Conservation (phyloP, 2,888 invertebrate genomes). For the Hemaris fuciformis region DNA sequence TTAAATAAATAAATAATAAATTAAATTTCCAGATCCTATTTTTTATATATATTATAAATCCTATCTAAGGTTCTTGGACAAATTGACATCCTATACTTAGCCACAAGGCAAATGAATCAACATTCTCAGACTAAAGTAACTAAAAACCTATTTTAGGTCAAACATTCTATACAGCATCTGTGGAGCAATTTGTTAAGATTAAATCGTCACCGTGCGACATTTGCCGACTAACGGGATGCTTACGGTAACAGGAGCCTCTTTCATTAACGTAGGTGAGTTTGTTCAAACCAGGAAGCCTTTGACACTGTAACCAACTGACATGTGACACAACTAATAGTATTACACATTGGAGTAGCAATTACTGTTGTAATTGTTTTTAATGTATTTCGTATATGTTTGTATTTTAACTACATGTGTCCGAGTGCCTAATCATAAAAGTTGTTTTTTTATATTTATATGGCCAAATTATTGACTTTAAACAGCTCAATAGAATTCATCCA, state of each 20-base stretch:
- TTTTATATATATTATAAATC: too few relatives aligned
- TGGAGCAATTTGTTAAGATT: conserved; percentile 7
- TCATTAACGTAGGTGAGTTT: neutral
- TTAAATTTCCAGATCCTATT: too few relatives aligned
- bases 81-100: too few relatives aligned
- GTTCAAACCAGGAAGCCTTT: neutral
- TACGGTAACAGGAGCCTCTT: neutral
- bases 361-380: too few relatives aligned
- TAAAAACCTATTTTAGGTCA: neutral
- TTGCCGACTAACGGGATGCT: neutral
- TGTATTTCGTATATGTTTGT: too few relatives aligned
- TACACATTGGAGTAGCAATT: neutral
- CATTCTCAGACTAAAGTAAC: neutral
- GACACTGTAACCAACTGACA: neutral
- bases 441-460: too few relatives aligned
- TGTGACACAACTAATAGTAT: neutral
- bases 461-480: too few relatives aligned
- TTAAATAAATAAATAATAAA: too few relatives aligned
- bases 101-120: neutral
- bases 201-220: neutral
- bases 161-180: conserved; percentile 13
- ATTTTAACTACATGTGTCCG: too few relatives aligned
- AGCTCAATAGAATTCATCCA: too few relatives aligned
- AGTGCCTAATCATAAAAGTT: too few relatives aligned
- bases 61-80: too few relatives aligned